phyloP scores from a whole-genome alignment of 2,888 invertebrate genomes.

The Parapristionchus giblindavisi region DNA sequence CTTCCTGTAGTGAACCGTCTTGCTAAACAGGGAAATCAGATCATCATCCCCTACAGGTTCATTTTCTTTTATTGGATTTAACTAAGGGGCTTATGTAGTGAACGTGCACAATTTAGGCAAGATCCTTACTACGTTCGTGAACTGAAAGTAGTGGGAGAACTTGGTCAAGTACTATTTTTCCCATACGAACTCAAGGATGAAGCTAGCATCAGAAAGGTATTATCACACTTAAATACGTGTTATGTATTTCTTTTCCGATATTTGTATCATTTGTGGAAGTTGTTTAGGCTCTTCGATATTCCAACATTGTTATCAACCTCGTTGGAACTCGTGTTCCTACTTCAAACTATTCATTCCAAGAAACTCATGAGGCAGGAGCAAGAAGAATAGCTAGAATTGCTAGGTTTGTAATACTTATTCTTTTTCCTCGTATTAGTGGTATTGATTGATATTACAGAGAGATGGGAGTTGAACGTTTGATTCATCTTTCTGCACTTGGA shows the following conservation, averaged over 20 bases:
- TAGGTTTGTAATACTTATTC: neutral
- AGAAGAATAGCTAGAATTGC: conserved; percentile 81
- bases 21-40: conserved; percentile 76
- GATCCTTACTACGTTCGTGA: conserved; percentile 83
- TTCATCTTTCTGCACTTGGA: conserved; percentile 90
- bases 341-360: conserved; percentile 84
- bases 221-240: neutral
- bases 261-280: neutral
- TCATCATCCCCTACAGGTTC: conserved; percentile 90
- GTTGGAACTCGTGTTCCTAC: conserved; percentile 92
- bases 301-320: conserved; percentile 94
- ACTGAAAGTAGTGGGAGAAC: conserved; percentile 87
- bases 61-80: neutral
- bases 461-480: conserved; percentile 87
- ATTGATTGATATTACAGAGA: conserved; percentile 71
- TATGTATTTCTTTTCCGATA: neutral
- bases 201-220: conserved; percentile 77
- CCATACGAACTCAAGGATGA: conserved; percentile 87
- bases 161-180: conserved; percentile 75
- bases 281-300: conserved; percentile 80
- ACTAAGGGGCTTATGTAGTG: neutral
- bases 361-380: conserved; percentile 88
- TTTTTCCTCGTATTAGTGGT: too few relatives aligned
- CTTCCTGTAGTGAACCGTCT: conserved; percentile 86
- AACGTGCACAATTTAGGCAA: conserved; percentile 42